phyloP scores from a whole-genome alignment of 1,140 invertebrate genomes.

The Papilio aristodemus region DNA sequence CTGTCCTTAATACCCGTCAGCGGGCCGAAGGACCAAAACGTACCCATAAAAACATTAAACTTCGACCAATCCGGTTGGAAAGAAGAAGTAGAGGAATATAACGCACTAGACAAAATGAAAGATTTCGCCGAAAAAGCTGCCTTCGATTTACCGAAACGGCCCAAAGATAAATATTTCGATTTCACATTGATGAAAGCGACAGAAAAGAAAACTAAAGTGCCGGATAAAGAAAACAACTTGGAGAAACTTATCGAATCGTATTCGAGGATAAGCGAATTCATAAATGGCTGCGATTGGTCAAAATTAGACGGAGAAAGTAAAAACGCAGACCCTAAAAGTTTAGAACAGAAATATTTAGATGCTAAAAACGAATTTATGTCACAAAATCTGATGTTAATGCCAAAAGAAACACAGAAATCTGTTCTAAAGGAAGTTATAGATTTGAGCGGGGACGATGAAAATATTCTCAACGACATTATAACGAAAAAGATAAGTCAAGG shows the following conservation, averaged over 20 bases:
- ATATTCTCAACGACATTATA: conserved; percentile 58
- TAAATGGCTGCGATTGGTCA: conserved; percentile 77
- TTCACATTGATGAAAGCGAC: conserved; percentile 64
- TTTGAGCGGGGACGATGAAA: conserved; percentile 71
- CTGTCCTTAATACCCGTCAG: conserved; percentile 73
- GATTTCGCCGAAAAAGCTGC: conserved; percentile 78
- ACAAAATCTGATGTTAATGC: conserved; percentile 72
- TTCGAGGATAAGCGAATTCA: conserved; percentile 76
- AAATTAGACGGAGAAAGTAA: conserved; percentile 56
- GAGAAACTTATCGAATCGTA: conserved; percentile 74
- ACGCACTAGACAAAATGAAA: conserved; percentile 79
- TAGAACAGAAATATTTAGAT: conserved; percentile 76
- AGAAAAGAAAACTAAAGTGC: conserved; percentile 54
- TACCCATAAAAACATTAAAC: conserved; percentile 59
- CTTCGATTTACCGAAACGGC: conserved; percentile 69
- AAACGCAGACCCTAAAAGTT: conserved; percentile 59
- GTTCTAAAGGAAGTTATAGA: conserved; percentile 72
- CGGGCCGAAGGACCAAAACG: conserved; percentile 59
- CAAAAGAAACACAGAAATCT: conserved; percentile 65
- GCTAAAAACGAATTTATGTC: conserved; percentile 80
- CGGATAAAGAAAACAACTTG: conserved; percentile 68
- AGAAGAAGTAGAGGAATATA: conserved; percentile 69
- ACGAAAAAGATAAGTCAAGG: conserved; percentile 62
- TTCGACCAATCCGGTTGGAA: conserved; percentile 60
- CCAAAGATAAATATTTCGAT: conserved; percentile 70